phyloP scores from a whole-genome alignment of 2,797 vertebrate species.

The Diplodus puntazzo region DNA sequence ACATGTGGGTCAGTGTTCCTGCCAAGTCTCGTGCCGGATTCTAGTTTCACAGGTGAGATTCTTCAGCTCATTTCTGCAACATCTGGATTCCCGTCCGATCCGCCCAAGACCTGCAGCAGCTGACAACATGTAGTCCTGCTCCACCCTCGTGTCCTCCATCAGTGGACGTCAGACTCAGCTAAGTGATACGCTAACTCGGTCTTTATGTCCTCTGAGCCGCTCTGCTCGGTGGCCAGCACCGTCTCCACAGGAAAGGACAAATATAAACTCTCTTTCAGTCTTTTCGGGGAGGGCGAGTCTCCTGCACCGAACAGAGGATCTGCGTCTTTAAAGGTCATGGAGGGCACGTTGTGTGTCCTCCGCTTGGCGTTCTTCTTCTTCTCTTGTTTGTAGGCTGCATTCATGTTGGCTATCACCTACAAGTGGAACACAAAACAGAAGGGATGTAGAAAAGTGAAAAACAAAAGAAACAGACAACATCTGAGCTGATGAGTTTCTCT shows the following conservation, averaged over 20 bases:
- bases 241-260: conserved; percentile 90
- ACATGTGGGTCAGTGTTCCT: background rate
- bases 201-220: conserved; percentile 70
- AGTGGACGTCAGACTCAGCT: conserved; percentile 72
- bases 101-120: background rate
- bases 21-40: background rate
- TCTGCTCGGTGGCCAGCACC: conserved; percentile 83
- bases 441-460: background rate
- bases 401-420: conserved; percentile 92
- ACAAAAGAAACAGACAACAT: too few relatives aligned
- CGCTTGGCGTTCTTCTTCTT: conserved; percentile 87
- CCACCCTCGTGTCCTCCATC: conserved; percentile 22
- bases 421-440: conserved; percentile 1
- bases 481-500: too few relatives aligned
- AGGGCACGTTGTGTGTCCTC: conserved; percentile 74
- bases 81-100: background rate
- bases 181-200: conserved; percentile 74
- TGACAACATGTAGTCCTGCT: background rate
- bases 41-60: background rate
- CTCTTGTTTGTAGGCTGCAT: conserved; percentile 87
- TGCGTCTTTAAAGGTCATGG: conserved; percentile 82
- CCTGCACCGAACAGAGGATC: conserved; percentile 76
- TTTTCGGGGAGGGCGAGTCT: conserved; percentile 81
- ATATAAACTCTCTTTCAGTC: conserved; percentile 87
- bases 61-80: background rate